phyloP scores from a whole-genome alignment of 1,140 invertebrate genomes.

The Drosophila nasuta region DNA sequence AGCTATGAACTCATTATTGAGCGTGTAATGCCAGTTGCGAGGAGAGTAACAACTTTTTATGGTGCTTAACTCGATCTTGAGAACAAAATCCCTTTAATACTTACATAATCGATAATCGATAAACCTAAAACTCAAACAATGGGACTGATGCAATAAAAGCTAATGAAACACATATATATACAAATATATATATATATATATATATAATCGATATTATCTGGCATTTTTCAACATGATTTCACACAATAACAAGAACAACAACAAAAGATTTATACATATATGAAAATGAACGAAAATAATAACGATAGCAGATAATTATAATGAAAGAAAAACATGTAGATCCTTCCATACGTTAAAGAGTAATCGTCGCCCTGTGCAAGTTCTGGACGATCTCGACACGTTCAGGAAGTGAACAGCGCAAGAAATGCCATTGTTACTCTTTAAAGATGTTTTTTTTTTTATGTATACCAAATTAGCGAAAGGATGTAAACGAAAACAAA shows the following conservation, averaged over 20 bases:
- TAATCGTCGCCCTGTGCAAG: slow-evolving; percentile 37
- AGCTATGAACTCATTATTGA: slow-evolving; percentile 8
- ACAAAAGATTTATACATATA: slow-evolving; percentile 14
- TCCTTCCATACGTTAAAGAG: slow-evolving; percentile 65
- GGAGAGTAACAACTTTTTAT: slow-evolving; percentile 67
- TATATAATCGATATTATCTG: slow-evolving; percentile 42
- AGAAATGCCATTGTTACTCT: slow-evolving; percentile 50
- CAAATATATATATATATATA: slow-evolving; percentile 28
- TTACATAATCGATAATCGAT: slow-evolving; percentile 37
- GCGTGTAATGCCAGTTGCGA: slow-evolving; percentile 45
- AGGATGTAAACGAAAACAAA: slow-evolving; percentile 22
- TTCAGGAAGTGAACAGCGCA: slow-evolving; percentile 22
- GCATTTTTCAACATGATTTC: slow-evolving; percentile 35
- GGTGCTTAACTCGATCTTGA: slow-evolving; percentile 78
- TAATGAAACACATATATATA: slow-evolving; percentile 40
- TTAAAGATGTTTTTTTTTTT: slow-evolving; percentile 40
- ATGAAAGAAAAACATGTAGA: slow-evolving; percentile 59
- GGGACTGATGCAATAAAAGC: slow-evolving; percentile 77
- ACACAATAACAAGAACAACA: slow-evolving; percentile 8
- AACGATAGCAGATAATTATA: slow-evolving; percentile 15
- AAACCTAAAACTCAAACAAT: slow-evolving; percentile 74
- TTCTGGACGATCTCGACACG: slow-evolving; percentile 36
- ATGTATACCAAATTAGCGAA: slow-evolving; percentile 38
- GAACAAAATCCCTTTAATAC: slow-evolving; percentile 46
- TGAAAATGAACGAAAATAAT: slow-evolving; percentile 4